Evolutionary conservation across 2,113 vertebrate species (phyloP), one percentile per base, ranked within the genome.

Genomic region (Otis tarda): DNA sequence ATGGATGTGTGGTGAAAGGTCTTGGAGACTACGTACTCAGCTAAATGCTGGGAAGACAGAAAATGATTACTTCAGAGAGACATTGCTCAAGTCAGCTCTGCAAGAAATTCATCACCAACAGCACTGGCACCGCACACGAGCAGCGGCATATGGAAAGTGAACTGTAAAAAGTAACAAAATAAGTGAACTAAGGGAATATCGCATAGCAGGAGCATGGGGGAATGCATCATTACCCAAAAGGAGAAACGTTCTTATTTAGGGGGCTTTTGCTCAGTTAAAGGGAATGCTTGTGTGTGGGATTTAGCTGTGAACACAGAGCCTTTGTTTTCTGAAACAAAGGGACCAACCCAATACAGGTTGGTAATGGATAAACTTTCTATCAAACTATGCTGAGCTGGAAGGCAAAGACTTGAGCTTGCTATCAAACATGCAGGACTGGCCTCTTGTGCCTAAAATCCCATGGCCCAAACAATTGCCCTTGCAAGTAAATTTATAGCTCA

Each of bases 41-140:
- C 94, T 94, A 91, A 94, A 96, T 10, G 74, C 94, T 74, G 93
- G 93, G 93, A 70, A 93, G 93, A 95, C 94, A 94, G 93, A 96
- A 97, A 82, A 73, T 90, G 64, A 93, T 95, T 95, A 61, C 65
- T 97, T 97, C 56, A 85, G 95, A 89, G 95, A 96, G 85, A 92
- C 53, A 55, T 69, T 74, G 69, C 92, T 97, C 96, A 94, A 97
- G 97, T 96, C 97, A 96, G 94, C 96, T 92, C 95, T 63, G 92
- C 91, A 84, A 90, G 88, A 95, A 97, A 95, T 94, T 96, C 96
- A 91, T 97, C 85, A 47, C 94, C 96, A 94, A 47, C 94, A 95
- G 90, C 94, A 95, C 10, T 95, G 97, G 92, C 95, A 95, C 63
- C 60, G 70, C 93, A 93, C 74, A 85, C 28, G 82, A 97, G 96